Evolutionary conservation across 1,140 invertebrate genomes (phyloP), one percentile per base, ranked within the genome.

Genomic region (Vanessa tameamea): DNA sequence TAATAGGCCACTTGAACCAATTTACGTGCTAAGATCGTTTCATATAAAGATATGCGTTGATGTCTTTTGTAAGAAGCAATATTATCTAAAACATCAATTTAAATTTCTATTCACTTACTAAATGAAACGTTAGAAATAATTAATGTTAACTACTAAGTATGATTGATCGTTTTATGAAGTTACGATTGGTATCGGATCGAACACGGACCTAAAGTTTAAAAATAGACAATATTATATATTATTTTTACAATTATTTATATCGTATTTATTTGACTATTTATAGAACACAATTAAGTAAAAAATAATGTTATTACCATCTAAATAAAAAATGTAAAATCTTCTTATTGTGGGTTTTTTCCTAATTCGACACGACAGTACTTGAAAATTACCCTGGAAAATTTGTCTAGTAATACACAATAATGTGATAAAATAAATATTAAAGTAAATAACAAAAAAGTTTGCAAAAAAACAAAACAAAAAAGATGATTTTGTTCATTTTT

Each of bases 41-140:
- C 11, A 64, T 59, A 9, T 59, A 51, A 59, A 53, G 23, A 53
- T 20, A 57, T 69, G 78, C 78, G 78, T 79, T 79, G 78, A 79
- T 65, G 75, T 79, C 78, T 79, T 79, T 79, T 77, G 16, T 59
- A 73, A 26, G 66, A 73, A 61, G 47, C 50, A 14, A 47, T 48
- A 69, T 74, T 68, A 74, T 69, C 48, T 51, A 4, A 50, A 55
- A 43, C 13, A n/a, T 47, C 20, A 11, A 64, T 14, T 51, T 51
- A 51, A n/a, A n/a, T 6, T 15, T 51, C 1, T n/a, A 51, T 51
- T 51, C n/a, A 51, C 9, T 12, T 14, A 51, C 14, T 51, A 51
- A 51, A 43, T 51, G 14, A 5, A 6, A 51, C n/a, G n/a, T 51
- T 51, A 43, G 48, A 51, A 51, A 15, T 51, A 51, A 15, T 51